These are phyloP conservation scores for Turritopsis dohrnii DNA, from an alignment of 30 jellyfish, hydroid and myxozoan genomes.

Conservation along the genomic window DNA sequence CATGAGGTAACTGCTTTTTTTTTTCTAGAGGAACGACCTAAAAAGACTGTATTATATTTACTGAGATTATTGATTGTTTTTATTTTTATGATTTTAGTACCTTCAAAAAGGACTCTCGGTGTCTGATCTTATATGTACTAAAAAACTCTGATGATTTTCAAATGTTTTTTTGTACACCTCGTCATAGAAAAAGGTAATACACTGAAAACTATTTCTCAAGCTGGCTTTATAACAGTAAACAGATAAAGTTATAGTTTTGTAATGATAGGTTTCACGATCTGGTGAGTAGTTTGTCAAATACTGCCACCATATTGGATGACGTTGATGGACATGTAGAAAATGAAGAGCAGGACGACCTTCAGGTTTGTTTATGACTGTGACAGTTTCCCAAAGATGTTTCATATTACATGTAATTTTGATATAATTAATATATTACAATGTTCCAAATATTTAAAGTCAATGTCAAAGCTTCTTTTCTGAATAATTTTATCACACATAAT, in stretches of 20 bases:
- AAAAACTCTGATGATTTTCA: conserved; percentile 90
- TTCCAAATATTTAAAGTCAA: no score
- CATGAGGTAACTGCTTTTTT: conserved; percentile 42
- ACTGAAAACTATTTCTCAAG: no score
- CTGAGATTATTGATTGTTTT: not conserved
- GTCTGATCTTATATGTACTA: conserved; percentile 72
- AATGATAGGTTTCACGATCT: conserved; percentile 33
- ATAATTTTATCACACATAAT: no score
- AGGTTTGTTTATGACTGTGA: conserved; percentile 2
- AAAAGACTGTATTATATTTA: not conserved
- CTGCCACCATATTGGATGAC: conserved; percentile 16
- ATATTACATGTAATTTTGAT: not conserved
- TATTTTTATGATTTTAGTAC: conserved; percentile 40
- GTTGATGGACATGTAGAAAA: conserved; percentile 37
- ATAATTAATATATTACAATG: no score
- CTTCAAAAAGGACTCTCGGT: conserved; percentile 69
- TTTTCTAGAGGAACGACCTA: not conserved
- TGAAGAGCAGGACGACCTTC: conserved; percentile 43
- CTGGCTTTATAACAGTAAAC: no score
- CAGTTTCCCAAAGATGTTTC: not conserved
- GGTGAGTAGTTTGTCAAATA: conserved; percentile 22
- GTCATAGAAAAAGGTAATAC: conserved; percentile 64
- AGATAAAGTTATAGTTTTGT: not conserved
- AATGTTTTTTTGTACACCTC: conserved; percentile 65
- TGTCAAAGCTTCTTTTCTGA: no score